A percentile compares a stretch with the other conserved stretches of the same genome.
Evolutionary conservation across 2,797 vertebrate genomes (phyloP).

Genomic region (Mus minutoides): DNA sequence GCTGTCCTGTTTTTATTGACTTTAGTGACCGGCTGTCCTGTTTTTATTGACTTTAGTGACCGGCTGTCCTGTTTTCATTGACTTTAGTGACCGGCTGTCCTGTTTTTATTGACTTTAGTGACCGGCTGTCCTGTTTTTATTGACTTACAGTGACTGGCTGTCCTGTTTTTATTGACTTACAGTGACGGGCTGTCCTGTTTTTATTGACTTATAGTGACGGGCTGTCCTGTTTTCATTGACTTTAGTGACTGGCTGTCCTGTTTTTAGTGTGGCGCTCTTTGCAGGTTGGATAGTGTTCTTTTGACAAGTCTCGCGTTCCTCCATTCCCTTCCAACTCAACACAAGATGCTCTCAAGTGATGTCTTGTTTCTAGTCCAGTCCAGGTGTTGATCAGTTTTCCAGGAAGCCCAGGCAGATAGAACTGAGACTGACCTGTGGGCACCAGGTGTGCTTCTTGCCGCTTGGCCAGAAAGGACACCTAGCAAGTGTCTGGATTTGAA

Average conservation of each 20-base stretch:
- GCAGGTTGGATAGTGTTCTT: not conserved
- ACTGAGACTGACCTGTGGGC: not conserved
- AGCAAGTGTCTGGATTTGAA: not conserved
- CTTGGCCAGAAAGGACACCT: not conserved
- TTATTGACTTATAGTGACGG: not conserved
- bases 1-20: conserved; percentile 26
- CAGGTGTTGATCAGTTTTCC: conserved; percentile 22
- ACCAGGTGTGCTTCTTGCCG: not conserved
- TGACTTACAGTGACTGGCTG: too few species aligned
- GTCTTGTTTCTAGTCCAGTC: conserved; percentile 1
- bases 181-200: too few species aligned
- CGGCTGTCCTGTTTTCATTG: conserved; percentile 13
- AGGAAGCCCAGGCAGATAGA: not conserved
- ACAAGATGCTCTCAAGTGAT: not conserved
- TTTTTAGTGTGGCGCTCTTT: conserved; percentile 37
- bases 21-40: not conserved
- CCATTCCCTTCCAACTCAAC: not conserved
- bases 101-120: too few species aligned
- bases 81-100: not conserved
- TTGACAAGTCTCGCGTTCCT: not conserved
- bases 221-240: too few species aligned
- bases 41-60: too few species aligned
- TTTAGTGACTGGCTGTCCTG: not conserved
- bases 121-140: conserved; percentile 9
- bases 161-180: conserved; percentile 45